A percentile compares a stretch with the other conserved stretches of the same genome.
phyloP scores from a whole-genome alignment of 2,888 invertebrate genomes.

The Mythimna ferrago region DNA sequence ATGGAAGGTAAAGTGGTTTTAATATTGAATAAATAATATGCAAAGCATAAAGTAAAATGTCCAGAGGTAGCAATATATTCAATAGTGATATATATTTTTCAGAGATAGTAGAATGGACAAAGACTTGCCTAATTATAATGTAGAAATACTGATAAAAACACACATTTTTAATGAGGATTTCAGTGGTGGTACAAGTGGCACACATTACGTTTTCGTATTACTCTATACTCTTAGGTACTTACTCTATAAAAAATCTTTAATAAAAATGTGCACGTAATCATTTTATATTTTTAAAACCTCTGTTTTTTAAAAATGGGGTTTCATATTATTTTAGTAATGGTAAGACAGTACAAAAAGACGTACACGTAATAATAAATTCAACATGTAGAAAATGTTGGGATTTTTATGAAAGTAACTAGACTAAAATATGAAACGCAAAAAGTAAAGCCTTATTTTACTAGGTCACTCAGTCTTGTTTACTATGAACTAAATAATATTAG shows the following conservation, averaged over 20 bases:
- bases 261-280: not conserved
- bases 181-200: constrained; percentile 2
- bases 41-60: not conserved
- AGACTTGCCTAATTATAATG: not conserved
- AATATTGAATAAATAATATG: constrained; percentile 11
- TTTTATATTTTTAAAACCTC: not conserved
- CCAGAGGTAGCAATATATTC: not conserved
- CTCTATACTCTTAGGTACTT: no score
- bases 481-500: not conserved
- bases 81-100: not conserved
- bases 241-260: not conserved
- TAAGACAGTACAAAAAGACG: not conserved
- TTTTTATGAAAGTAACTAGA: not conserved
- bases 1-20: constrained; percentile 25
- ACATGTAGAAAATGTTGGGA: not conserved
- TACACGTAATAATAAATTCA: not conserved
- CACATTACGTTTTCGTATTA: not conserved
- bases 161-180: constrained; percentile 16
- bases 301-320: not conserved
- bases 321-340: not conserved
- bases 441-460: not conserved
- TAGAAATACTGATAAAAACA: not conserved
- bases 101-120: not conserved
- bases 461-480: no score
- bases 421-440: not conserved